phyloP scores from a whole-genome alignment of 2,113 vertebrate species.

The Nanorana parkeri region DNA sequence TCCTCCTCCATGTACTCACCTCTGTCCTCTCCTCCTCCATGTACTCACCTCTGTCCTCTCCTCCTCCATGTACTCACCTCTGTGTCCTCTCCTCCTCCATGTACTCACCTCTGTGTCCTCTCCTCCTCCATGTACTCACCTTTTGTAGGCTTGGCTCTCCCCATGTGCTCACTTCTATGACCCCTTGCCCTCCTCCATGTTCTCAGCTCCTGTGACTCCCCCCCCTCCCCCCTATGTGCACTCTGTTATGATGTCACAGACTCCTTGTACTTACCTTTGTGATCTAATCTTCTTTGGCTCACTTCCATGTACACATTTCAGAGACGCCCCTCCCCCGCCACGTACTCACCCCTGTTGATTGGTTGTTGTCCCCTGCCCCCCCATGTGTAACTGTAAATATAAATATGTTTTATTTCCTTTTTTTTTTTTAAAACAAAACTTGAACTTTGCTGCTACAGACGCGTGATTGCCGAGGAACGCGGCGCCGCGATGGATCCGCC shows the following conservation, averaged over 20 bases:
- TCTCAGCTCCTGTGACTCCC: too few relatives aligned
- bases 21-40: background rate
- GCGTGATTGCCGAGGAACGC: background rate
- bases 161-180: background rate
- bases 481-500: too few relatives aligned
- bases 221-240: too few relatives aligned
- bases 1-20: background rate
- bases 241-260: too few relatives aligned
- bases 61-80: background rate
- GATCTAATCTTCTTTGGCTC: too few relatives aligned
- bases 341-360: background rate
- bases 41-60: background rate
- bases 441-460: constrained; percentile 53
- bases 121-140: background rate
- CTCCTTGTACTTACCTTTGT: too few relatives aligned
- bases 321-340: too few relatives aligned
- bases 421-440: constrained; percentile 49
- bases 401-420: constrained; percentile 26
- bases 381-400: background rate
- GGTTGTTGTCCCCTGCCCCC: background rate
- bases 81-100: background rate
- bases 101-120: background rate
- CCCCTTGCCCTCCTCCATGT: background rate
- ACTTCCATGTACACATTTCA: too few relatives aligned
- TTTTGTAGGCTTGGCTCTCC: background rate